phyloP scores from a whole-genome alignment of 2,888 invertebrate species.

The Caenorhabditis imperialis region DNA sequence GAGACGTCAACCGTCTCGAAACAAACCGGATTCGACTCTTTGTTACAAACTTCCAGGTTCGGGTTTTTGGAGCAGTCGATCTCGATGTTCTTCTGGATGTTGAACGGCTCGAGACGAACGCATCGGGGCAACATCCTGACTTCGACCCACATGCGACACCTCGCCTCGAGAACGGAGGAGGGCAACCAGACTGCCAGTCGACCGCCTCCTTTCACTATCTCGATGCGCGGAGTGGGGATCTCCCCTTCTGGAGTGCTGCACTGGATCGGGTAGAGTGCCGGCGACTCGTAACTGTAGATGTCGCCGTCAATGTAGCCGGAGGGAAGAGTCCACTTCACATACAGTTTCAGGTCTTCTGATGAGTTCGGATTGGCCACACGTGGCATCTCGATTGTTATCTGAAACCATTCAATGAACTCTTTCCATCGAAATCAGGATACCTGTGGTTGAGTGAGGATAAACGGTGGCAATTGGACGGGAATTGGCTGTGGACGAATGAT shows the following conservation, averaged over 20 bases:
- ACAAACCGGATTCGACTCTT: conserved; percentile 66
- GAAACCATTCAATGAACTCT: too few relatives aligned
- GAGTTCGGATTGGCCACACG: conserved; percentile 17
- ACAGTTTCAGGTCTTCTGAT: conserved; percentile 41
- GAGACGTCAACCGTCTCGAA: conserved; percentile 64
- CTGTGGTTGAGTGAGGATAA: conserved; percentile 64
- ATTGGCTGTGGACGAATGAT: conserved; percentile 68
- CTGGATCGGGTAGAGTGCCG: conserved; percentile 72
- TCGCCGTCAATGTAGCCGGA: conserved; percentile 71
- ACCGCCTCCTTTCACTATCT: conserved; percentile 72
- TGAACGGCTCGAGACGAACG: conserved; percentile 70
- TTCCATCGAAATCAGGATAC: conserved; percentile 25
- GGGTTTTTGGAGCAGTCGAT: conserved; percentile 73
- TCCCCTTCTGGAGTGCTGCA: conserved; percentile 72
- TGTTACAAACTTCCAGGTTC: conserved; percentile 64
- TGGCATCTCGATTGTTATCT: conserved; percentile 49
- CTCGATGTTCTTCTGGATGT: conserved; percentile 73
- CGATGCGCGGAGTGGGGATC: conserved; percentile 52
- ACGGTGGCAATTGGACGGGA: conserved; percentile 69
- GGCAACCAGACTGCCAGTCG: conserved; percentile 68
- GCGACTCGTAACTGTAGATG: conserved; percentile 73
- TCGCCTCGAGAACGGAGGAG: conserved; percentile 68
- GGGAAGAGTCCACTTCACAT: conserved; percentile 58
- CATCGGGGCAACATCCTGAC: conserved; percentile 71
- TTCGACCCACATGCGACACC: conserved; percentile 73